phyloP scores from a whole-genome alignment of 2,113 vertebrate genomes.

The Gymnarchus niloticus region DNA sequence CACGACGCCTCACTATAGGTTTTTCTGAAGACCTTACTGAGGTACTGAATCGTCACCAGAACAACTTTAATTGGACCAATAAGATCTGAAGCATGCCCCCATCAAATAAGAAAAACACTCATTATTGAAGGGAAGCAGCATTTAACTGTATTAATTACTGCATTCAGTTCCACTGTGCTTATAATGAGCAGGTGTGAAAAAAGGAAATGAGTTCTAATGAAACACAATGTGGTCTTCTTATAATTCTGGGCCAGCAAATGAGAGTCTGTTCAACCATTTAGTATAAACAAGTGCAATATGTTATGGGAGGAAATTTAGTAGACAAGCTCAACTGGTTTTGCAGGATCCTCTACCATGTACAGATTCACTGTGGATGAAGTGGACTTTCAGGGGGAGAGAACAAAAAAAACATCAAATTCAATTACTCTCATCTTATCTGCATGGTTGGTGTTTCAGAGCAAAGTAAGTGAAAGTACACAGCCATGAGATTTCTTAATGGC shows the following conservation, averaged over 20 bases:
- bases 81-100: not conserved
- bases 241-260: not conserved
- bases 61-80: not conserved
- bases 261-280: not conserved
- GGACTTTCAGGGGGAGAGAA: not conserved
- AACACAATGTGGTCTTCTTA: not conserved
- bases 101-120: not conserved
- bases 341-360: not conserved
- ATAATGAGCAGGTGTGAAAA: not conserved
- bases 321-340: not conserved
- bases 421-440: not conserved
- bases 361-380: not conserved
- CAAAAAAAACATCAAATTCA: not conserved
- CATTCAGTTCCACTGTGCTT: not conserved
- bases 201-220: not conserved
- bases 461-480: conserved; percentile 5
- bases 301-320: not conserved
- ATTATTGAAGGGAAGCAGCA: not conserved
- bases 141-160: not conserved
- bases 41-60: not conserved
- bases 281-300: not conserved
- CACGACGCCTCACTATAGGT: not conserved
- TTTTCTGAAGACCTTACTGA: not conserved
- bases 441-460: not conserved
- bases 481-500: conserved; percentile 13